Evolutionary conservation across 2,113 vertebrate species (phyloP).

Genomic region (Thalassarche chlororhynchos): DNA sequence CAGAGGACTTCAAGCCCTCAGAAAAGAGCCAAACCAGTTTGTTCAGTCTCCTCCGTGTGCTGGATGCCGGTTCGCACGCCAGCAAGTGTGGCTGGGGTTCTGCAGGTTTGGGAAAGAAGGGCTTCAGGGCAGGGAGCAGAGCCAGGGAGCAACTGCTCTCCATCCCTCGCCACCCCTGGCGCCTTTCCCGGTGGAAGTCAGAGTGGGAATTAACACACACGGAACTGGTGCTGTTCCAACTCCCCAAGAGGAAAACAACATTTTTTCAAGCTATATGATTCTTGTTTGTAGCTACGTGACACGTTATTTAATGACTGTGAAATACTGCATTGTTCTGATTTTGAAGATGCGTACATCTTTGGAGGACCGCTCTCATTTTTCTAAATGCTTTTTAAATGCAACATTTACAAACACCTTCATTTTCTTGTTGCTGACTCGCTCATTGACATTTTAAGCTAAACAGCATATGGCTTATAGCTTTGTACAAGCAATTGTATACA

Average conservation of each 20-base stretch:
- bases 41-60: not conserved
- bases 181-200: conserved; percentile 3
- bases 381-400: conserved; percentile 52
- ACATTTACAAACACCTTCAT: conserved; percentile 60
- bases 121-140: conserved; percentile 21
- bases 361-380: not conserved
- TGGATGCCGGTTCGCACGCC: not conserved
- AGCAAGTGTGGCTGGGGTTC: not conserved
- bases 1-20: not conserved
- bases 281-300: conserved; percentile 50
- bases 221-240: conserved; percentile 4
- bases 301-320: conserved; percentile 34
- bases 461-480: conserved; percentile 60
- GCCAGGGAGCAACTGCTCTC: not conserved
- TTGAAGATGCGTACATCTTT: not conserved
- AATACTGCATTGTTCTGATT: conserved; percentile 18
- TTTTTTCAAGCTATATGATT: conserved; percentile 47
- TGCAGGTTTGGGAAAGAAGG: not conserved
- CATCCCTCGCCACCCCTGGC: not conserved
- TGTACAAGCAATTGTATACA: conserved; percentile 29
- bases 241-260: conserved; percentile 13
- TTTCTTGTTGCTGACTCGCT: conserved; percentile 38
- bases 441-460: conserved; percentile 63
- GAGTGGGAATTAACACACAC: conserved; percentile 33
- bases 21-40: not conserved